Conservation (phyloP, 2,113 vertebrate genomes). For the Lampris megalopsis region DNA sequence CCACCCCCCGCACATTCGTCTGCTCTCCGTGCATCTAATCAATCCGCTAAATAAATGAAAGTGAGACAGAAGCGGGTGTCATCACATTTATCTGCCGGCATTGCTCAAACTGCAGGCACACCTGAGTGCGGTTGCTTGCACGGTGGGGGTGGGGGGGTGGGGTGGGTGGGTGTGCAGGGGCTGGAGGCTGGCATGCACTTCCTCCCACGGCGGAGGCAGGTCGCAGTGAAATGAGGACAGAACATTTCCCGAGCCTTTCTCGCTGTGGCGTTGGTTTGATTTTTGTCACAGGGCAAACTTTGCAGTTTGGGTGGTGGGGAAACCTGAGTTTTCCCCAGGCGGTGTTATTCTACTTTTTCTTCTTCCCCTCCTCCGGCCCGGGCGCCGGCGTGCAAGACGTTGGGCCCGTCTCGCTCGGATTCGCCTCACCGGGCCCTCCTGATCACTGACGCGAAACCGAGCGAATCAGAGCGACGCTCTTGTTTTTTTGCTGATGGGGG, state of each 20-base stretch:
- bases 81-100: slow-evolving; percentile 74
- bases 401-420: slow-evolving; percentile 71
- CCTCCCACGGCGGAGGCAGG: slow-evolving; percentile 31
- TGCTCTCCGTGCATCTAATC: slow-evolving; percentile 75
- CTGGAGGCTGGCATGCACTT: slow-evolving; percentile 56
- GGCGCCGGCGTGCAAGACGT: slow-evolving; percentile 69
- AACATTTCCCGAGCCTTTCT: slow-evolving; percentile 27
- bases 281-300: slow-evolving; percentile 54
- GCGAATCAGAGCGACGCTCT: slow-evolving; percentile 73
- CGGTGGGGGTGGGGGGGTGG: slow-evolving; percentile 48
- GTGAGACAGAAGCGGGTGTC: slow-evolving; percentile 67
- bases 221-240: slow-evolving; percentile 39
- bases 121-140: slow-evolving; percentile 58
- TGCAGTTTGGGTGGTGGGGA: slow-evolving; percentile 50
- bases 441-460: slow-evolving; percentile 72
- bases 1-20: slow-evolving; percentile 70
- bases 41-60: slow-evolving; percentile 80
- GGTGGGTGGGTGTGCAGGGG: slow-evolving; percentile 39
- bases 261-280: slow-evolving; percentile 18
- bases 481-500: slow-evolving; percentile 26
- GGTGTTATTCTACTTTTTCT: slow-evolving; percentile 70
- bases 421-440: slow-evolving; percentile 65
- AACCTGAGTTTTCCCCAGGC: slow-evolving; percentile 72
- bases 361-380: slow-evolving; percentile 15
- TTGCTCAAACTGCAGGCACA: slow-evolving; percentile 64